phyloP scores from a whole-genome alignment of 2,797 vertebrate species.

The Hydrolagus colliei region DNA sequence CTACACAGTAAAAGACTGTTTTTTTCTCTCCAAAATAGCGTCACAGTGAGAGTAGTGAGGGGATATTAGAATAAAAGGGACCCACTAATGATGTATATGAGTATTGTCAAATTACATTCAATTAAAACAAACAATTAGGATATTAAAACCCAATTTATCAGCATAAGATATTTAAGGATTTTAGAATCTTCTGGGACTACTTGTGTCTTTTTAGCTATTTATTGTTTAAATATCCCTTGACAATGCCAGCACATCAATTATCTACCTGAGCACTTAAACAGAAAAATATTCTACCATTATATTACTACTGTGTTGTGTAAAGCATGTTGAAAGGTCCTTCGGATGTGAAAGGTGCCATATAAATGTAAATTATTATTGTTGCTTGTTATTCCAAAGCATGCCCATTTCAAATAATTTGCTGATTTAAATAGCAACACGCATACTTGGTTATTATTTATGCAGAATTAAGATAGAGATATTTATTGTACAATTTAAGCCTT shows the following conservation, averaged over 20 bases:
- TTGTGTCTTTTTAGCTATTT: neutral
- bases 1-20: constrained; percentile 61
- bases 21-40: constrained; percentile 38
- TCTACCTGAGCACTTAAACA: neutral
- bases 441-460: no score
- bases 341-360: no score
- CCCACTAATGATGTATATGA: neutral
- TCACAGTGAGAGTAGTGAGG: neutral
- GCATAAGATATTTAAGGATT: neutral
- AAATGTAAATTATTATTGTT: neutral
- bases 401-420: neutral
- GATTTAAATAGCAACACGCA: no score
- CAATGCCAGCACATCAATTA: neutral
- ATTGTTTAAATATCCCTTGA: neutral
- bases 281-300: neutral
- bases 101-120: neutral
- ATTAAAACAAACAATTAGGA: neutral
- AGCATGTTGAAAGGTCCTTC: no score
- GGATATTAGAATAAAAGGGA: neutral
- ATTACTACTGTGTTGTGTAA: no score
- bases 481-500: no score
- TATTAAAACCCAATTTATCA: neutral
- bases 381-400: neutral
- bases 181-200: neutral
- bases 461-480: no score